These are phyloP conservation scores for Nothocercus nigrocapillus DNA, from an alignment of 2,113 vertebrate genomes.

Conservation along the genomic window DNA sequence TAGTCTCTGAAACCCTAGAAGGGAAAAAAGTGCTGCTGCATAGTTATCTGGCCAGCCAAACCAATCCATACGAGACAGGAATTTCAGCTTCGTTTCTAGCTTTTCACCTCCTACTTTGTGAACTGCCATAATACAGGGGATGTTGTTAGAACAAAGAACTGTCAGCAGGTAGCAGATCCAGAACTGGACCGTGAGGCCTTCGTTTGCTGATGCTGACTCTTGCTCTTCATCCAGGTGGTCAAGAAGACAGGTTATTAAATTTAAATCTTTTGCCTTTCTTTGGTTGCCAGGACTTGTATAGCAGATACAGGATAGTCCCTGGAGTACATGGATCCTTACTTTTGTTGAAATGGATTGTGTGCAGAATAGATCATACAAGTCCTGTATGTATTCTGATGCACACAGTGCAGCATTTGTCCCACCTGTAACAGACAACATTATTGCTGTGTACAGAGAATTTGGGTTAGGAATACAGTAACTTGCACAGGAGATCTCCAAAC, in stretches of 20 bases:
- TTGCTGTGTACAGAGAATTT: not conserved
- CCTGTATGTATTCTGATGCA: not conserved
- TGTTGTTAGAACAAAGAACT: slow-evolving; percentile 56
- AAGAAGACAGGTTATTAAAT: not conserved
- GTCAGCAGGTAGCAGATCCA: slow-evolving; percentile 52
- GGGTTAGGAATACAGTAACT: not conserved
- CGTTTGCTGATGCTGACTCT: not conserved
- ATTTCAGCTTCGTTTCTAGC: not conserved
- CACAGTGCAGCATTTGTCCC: not conserved
- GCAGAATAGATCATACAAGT: not conserved
- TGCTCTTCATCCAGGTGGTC: not conserved
- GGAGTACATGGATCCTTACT: slow-evolving; percentile 7
- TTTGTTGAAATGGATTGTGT: not conserved
- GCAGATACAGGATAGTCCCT: not conserved
- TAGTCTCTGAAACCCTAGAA: slow-evolving; percentile 23
- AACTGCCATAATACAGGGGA: not conserved
- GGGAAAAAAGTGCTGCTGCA: not conserved
- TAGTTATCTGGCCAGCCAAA: slow-evolving; percentile 55
- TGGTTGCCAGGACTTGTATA: slow-evolving; percentile 49
- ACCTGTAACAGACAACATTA: slow-evolving; percentile 22
- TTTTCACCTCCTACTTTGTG: not conserved
- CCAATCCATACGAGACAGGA: not conserved
- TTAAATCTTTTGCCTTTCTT: not conserved
- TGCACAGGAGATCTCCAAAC: not conserved
- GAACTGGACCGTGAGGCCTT: not conserved